Evolutionary conservation across 1,140 invertebrate species (phyloP).

Genomic region (Wiebesia pumilae): DNA sequence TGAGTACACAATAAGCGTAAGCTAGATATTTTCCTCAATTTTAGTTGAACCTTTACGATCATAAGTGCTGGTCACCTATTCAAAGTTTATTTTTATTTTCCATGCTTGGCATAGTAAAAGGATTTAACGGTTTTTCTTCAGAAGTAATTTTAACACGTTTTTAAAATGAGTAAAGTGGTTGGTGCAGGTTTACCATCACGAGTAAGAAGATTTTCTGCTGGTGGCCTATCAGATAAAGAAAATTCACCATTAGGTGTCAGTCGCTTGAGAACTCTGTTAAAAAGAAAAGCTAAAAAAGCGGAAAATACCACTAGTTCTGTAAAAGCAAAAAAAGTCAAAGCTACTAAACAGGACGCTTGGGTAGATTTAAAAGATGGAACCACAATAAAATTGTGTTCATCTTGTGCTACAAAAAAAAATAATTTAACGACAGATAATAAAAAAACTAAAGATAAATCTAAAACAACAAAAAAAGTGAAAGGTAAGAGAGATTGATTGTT

Average conservation of each 20-base stretch:
- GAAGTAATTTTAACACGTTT: background rate
- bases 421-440: background rate
- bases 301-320: background rate
- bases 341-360: background rate
- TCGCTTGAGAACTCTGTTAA: constrained; percentile 16
- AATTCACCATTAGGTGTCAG: background rate
- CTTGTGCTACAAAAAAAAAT: constrained; percentile 6
- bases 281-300: background rate
- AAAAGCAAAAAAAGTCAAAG: background rate
- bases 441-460: background rate
- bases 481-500: background rate
- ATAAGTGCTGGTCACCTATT: background rate
- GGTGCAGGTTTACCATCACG: background rate
- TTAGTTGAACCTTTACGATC: background rate
- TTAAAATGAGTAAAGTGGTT: background rate
- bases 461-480: background rate
- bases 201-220: constrained; percentile 3
- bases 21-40: background rate
- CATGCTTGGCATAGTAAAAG: background rate
- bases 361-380: constrained; percentile 16
- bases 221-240: background rate
- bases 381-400: constrained; percentile 10
- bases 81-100: background rate
- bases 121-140: background rate
- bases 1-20: background rate